phyloP scores from a whole-genome alignment of 2,888 invertebrate species.

The Macrophya alboannulata region DNA sequence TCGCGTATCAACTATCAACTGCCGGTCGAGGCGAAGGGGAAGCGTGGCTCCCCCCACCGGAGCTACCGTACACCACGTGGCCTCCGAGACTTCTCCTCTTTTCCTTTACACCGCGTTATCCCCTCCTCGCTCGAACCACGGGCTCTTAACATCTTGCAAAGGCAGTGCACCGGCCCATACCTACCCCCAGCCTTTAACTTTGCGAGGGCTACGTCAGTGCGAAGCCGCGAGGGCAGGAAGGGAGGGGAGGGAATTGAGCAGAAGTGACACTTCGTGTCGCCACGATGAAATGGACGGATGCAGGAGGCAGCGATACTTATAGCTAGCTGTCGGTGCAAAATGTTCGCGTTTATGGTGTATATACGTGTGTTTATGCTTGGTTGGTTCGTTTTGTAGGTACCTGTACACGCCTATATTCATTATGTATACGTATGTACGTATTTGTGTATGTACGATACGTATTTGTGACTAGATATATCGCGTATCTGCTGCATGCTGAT shows the following conservation, averaged over 20 bases:
- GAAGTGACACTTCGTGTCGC: conserved; percentile 30
- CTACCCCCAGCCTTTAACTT: neutral
- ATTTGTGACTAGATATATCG: neutral
- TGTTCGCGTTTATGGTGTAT: conserved; percentile 29
- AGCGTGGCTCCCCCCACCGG: conserved; percentile 50
- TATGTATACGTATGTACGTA: neutral
- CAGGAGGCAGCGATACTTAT: conserved; percentile 14
- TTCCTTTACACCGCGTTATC: conserved; percentile 35
- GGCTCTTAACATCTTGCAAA: conserved; percentile 39
- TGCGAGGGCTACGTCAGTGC: neutral
- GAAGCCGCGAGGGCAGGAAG: too few species aligned
- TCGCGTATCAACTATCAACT: conserved; percentile 70
- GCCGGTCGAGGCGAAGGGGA: conserved; percentile 59
- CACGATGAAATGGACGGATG: conserved; percentile 38
- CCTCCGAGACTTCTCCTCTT: conserved; percentile 56
- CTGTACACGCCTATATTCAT: neutral
- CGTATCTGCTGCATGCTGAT: conserved; percentile 39
- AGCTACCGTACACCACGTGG: conserved; percentile 52
- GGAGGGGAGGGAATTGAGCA: neutral
- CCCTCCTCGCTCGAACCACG: conserved; percentile 54
- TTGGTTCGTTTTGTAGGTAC: conserved; percentile 12
- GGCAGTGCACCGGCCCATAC: conserved; percentile 1
- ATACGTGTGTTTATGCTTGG: conserved; percentile 19
- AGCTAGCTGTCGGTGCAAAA: conserved; percentile 26
- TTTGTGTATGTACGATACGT: neutral